Conservation (phyloP, 2,797 vertebrate species). For the Crypturellus tataupa region DNA sequence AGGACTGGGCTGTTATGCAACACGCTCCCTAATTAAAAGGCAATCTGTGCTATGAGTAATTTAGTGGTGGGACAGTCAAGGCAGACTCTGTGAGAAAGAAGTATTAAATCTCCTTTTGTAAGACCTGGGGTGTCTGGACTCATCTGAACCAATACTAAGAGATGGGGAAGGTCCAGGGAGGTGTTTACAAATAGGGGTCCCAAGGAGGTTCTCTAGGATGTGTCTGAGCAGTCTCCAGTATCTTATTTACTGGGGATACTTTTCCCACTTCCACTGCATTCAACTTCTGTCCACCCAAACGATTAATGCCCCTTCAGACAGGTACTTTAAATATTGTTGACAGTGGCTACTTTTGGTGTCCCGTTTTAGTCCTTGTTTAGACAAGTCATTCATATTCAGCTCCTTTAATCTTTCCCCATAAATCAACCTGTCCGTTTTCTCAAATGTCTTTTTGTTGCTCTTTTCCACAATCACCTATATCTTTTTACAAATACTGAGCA, state of each 20-base stretch:
- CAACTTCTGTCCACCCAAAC: neutral
- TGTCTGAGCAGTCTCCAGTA: neutral
- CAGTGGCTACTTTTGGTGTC: conserved; percentile 43
- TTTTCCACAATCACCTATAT: conserved; percentile 46
- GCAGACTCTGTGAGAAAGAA: neutral
- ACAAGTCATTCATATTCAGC: conserved; percentile 54
- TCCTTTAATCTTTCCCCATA: conserved; percentile 76
- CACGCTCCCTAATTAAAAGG: neutral
- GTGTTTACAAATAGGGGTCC: neutral
- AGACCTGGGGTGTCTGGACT: neutral
- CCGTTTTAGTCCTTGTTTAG: conserved; percentile 53
- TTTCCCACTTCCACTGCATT: neutral
- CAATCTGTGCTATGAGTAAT: neutral
- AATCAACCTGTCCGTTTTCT: conserved; percentile 61
- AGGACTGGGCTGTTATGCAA: neutral
- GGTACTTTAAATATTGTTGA: conserved; percentile 54
- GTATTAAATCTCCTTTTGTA: neutral
- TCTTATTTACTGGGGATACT: neutral
- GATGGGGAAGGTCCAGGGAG: neutral
- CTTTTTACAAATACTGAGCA: conserved; percentile 39
- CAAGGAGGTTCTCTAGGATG: neutral
- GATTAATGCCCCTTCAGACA: conserved; percentile 36
- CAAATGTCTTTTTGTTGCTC: conserved; percentile 65
- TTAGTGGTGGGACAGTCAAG: neutral
- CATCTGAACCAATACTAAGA: neutral